Conservation (phyloP, 1,140 invertebrate species). For the Ips nitidus region DNA sequence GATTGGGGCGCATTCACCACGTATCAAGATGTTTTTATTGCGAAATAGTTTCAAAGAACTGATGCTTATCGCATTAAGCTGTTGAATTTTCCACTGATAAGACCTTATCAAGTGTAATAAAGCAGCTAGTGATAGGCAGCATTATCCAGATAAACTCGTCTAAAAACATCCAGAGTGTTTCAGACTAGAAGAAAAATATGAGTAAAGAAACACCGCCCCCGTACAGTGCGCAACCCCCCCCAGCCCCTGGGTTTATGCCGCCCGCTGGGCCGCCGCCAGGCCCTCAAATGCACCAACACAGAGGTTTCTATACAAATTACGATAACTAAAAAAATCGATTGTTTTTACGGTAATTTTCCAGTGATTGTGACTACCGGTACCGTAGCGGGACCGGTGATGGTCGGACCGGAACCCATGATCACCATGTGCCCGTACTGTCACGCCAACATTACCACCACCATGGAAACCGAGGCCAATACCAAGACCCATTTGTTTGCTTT, state of each 20-base stretch:
- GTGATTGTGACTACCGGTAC: conserved; percentile 14
- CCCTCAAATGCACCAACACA: background rate
- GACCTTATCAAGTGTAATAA: no score
- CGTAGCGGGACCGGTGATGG: background rate
- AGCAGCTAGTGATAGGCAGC: no score
- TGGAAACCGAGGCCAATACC: conserved; percentile 56
- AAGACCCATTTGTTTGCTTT: conserved; percentile 64
- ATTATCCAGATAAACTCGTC: no score
- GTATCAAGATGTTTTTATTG: no score
- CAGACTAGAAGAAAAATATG: background rate
- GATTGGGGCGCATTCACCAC: no score
- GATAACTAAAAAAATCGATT: background rate
- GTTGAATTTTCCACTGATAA: no score
- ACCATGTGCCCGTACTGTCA: conserved; percentile 60
- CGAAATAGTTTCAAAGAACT: no score
- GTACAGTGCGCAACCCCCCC: conserved; percentile 2
- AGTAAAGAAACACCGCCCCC: conserved; percentile 16
- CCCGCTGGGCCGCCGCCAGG: background rate
- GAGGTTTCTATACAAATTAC: background rate
- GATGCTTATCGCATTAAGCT: no score
- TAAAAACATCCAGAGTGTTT: no score
- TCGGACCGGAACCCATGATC: conserved; percentile 54
- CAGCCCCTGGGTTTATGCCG: conserved; percentile 8
- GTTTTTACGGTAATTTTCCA: background rate
- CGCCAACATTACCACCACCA: conserved; percentile 53